Percentiles rank a stretch among this genome's conserved stretches.
These are phyloP conservation scores for Ceratosolen fusciceps DNA, from an alignment of 1,140 invertebrate genomes.

Conservation along the genomic window DNA sequence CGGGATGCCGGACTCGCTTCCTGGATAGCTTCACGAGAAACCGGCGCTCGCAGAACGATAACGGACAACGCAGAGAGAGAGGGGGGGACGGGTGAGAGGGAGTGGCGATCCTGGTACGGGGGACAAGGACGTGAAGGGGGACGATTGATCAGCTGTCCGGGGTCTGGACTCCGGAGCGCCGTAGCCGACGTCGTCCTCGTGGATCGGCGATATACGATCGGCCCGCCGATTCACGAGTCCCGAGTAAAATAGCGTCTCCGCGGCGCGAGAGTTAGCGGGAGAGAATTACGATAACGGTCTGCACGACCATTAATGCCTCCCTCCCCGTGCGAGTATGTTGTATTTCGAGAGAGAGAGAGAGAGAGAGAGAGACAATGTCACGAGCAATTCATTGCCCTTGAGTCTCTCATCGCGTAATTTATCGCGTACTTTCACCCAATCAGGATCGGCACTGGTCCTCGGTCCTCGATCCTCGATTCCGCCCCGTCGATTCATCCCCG, in stretches of 20 bases:
- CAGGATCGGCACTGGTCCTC: conserved; percentile 33
- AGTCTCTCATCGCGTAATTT: no score
- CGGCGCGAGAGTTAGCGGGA: conserved; percentile 28
- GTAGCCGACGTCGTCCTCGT: background rate
- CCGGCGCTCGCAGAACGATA: no score
- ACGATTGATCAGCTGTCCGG: background rate
- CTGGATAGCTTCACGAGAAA: no score
- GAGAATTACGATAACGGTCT: conserved; percentile 47
- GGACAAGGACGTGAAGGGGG: no score
- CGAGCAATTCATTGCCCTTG: conserved; percentile 57
- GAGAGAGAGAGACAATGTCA: conserved; percentile 52
- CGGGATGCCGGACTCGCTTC: no score
- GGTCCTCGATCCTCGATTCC: background rate
- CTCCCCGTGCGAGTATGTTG: no score
- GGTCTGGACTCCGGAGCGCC: background rate
- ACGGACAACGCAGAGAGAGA: no score
- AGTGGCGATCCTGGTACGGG: no score
- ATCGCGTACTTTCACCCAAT: conserved; percentile 59
- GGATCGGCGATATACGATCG: background rate
- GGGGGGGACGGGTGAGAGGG: no score
- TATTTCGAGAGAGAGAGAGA: no score
- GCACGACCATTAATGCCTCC: conserved; percentile 39
- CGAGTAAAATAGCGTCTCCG: background rate
- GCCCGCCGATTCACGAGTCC: background rate
- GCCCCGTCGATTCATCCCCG: background rate